phyloP scores from a whole-genome alignment of 1,140 invertebrate genomes.

The Drosophila orosa region DNA sequence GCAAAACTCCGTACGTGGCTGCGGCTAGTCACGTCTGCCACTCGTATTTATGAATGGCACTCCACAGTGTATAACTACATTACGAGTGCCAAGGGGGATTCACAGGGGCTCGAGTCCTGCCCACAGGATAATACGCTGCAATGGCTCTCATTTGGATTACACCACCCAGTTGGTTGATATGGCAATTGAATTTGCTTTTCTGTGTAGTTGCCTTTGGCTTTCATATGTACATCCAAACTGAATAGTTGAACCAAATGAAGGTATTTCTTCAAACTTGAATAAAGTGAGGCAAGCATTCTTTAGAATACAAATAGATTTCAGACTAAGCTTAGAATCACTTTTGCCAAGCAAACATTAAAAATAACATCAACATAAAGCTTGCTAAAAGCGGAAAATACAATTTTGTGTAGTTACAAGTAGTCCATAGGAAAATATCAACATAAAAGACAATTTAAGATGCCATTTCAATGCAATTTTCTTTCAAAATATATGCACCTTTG shows the following conservation, averaged over 20 bases:
- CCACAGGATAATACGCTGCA: conserved; percentile 29
- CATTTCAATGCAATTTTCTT: background rate
- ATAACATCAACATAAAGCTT: conserved; percentile 1
- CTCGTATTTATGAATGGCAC: conserved; percentile 43
- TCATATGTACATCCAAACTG: background rate
- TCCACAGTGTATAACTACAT: conserved; percentile 12
- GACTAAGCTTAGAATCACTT: background rate
- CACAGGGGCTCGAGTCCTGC: conserved; percentile 27
- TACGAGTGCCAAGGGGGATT: conserved; percentile 18
- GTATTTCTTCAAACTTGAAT: background rate
- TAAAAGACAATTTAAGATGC: background rate
- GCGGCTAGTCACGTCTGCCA: conserved; percentile 48
- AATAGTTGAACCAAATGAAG: conserved; percentile 9
- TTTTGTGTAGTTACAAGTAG: background rate
- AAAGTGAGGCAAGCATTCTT: background rate
- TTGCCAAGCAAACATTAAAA: background rate
- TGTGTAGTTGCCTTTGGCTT: background rate
- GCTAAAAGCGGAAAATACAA: background rate
- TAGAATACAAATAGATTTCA: background rate
- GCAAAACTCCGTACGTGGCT: conserved; percentile 36
- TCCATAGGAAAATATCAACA: background rate
- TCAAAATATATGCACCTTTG: background rate
- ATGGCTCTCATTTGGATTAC: conserved; percentile 34
- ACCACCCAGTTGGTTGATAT: conserved; percentile 13
- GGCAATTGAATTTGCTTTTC: conserved; percentile 21